Percentiles rank a stretch among this genome's conserved stretches.
phyloP scores from a whole-genome alignment of 1,140 invertebrate species.

The Galleria mellonella region DNA sequence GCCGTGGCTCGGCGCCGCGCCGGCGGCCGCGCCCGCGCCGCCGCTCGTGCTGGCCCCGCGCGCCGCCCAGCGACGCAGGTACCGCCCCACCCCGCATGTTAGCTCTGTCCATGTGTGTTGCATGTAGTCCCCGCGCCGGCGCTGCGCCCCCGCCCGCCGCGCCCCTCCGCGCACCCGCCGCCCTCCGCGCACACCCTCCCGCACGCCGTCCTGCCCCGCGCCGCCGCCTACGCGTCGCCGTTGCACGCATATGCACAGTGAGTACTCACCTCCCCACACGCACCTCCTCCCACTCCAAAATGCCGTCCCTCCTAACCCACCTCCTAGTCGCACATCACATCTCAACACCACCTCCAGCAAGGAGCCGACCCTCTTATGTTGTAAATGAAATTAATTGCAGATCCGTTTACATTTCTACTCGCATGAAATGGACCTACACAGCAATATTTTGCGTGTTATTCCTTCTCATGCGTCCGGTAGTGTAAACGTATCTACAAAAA shows the following conservation, averaged over 20 bases:
- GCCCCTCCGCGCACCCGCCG: slow-evolving; percentile 49
- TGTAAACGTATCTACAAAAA: no score
- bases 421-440: no score
- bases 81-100: slow-evolving; percentile 66
- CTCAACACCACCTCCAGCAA: no score
- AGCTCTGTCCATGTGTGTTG: slow-evolving; percentile 53
- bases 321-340: no score
- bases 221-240: slow-evolving; percentile 59
- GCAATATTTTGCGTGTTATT: no score
- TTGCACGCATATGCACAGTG: slow-evolving; percentile 83
- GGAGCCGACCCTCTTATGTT: no score
- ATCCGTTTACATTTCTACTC: no score
- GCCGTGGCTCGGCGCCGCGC: slow-evolving; percentile 73
- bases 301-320: no score
- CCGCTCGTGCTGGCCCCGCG: slow-evolving; percentile 71
- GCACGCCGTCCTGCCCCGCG: slow-evolving; percentile 70
- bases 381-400: no score
- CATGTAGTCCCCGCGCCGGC: slow-evolving; percentile 75
- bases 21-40: slow-evolving; percentile 71
- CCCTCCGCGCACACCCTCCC: slow-evolving; percentile 74
- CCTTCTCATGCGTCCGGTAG: no score
- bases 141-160: slow-evolving; percentile 60
- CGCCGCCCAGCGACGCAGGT: slow-evolving; percentile 73
- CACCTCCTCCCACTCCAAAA: slow-evolving; percentile 8
- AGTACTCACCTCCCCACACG: slow-evolving; percentile 66